Evolutionary conservation across 2,888 invertebrate genomes (phyloP).

Genomic region (Troides oblongomaculatus): DNA sequence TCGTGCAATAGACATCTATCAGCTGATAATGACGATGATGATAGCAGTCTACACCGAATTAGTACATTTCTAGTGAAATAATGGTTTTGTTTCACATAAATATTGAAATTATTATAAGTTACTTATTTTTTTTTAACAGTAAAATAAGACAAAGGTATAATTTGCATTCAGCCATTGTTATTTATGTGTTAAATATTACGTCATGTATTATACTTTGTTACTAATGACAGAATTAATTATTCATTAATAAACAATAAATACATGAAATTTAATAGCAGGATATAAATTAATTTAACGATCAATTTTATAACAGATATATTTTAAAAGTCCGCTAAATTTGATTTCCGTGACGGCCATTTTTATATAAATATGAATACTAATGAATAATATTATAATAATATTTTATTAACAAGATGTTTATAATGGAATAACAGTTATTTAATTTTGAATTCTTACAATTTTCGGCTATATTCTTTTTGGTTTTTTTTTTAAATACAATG

Average conservation of each 20-base stretch:
- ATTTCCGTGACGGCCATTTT: conserved; percentile 6
- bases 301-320: conserved; percentile 1
- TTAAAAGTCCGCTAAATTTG: background rate
- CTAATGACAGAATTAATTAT: background rate
- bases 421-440: conserved; percentile 7
- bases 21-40: no score
- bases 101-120: no score
- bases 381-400: conserved; percentile 14
- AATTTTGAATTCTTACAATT: conserved; percentile 1
- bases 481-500: background rate
- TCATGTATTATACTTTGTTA: background rate
- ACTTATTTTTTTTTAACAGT: no score
- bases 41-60: no score
- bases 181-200: background rate
- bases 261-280: background rate
- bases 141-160: background rate
- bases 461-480: background rate
- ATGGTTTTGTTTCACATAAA: no score
- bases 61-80: no score
- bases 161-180: background rate
- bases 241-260: conserved; percentile 1
- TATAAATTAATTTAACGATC: conserved; percentile 2
- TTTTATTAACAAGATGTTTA: conserved; percentile 18
- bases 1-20: no score
- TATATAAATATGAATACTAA: conserved; percentile 19